Percentiles rank a stretch among this genome's conserved stretches.
Conservation (phyloP, 2,797 vertebrate species). For the Mionectes olivaceus region DNA sequence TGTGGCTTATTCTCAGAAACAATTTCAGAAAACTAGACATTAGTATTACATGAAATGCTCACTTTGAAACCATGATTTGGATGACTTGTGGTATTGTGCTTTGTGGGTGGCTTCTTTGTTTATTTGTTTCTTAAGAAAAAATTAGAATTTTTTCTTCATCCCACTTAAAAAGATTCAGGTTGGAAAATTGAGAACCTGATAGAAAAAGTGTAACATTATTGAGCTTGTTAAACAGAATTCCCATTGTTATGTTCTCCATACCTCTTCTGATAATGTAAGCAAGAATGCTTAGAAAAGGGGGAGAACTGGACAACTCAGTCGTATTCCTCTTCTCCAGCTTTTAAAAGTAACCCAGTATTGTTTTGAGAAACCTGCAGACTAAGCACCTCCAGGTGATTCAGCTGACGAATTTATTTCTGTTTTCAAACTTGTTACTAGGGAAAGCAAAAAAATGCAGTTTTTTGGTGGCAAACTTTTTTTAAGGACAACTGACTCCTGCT, state of each 20-base stretch:
- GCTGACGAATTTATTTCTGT: not conserved
- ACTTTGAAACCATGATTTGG: not conserved
- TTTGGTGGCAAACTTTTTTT: not conserved
- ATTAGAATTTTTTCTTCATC: not conserved
- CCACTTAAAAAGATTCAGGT: not conserved
- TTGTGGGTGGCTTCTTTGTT: not conserved
- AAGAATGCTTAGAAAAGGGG: not conserved
- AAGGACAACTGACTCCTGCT: not conserved
- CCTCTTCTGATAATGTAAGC: not conserved
- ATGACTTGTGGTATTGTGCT: not conserved
- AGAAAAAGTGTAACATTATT: not conserved
- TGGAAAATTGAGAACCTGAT: not conserved
- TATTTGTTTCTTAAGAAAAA: not conserved
- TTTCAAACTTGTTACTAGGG: not conserved
- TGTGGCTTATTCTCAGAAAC: not conserved
- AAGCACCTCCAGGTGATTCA: conserved; percentile 17
- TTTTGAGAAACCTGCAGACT: conserved; percentile 26
- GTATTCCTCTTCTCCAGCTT: not conserved
- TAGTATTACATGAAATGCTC: not conserved
- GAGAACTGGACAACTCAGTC: not conserved
- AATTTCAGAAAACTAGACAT: conserved; percentile 5
- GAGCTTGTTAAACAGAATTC: not conserved
- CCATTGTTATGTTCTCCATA: not conserved
- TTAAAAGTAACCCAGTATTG: not conserved
- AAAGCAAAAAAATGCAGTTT: not conserved